A percentile compares a stretch with the other conserved stretches of the same genome.
phyloP scores from a whole-genome alignment of 2,888 invertebrate genomes.

The Phyllotreta cruciferae region DNA sequence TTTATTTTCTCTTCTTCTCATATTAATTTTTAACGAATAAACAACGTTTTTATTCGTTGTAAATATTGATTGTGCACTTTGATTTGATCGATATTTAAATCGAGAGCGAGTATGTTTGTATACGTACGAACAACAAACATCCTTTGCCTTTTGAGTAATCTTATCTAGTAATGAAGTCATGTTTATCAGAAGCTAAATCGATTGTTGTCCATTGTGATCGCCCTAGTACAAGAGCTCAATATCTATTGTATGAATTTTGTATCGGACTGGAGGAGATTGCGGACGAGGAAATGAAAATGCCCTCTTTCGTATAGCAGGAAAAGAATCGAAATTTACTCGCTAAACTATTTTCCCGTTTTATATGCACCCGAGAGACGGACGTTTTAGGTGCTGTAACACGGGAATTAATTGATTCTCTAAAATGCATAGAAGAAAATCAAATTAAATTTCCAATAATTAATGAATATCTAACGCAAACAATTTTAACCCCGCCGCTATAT shows the following conservation, averaged over 20 bases:
- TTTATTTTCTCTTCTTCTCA: too few relatives aligned
- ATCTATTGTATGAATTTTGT: conserved; percentile 19
- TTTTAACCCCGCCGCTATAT: conserved; percentile 34
- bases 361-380: background rate
- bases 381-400: background rate
- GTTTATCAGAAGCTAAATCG: conserved; percentile 57
- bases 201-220: conserved; percentile 58
- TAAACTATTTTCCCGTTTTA: conserved; percentile 11
- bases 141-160: conserved; percentile 44
- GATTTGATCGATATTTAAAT: too few relatives aligned
- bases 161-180: conserved; percentile 59
- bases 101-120: too few relatives aligned
- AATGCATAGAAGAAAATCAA: conserved; percentile 7
- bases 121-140: too few relatives aligned
- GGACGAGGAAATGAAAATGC: conserved; percentile 57
- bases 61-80: too few relatives aligned
- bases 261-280: conserved; percentile 45
- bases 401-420: background rate
- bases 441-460: conserved; percentile 27
- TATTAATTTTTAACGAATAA: too few relatives aligned
- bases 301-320: conserved; percentile 52
- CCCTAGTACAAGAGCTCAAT: conserved; percentile 55
- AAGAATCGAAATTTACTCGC: conserved; percentile 42
- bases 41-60: too few relatives aligned
- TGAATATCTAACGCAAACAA: conserved; percentile 24